phyloP scores from a whole-genome alignment of 2,797 vertebrate genomes.

The Bryconaethiops microstoma region DNA sequence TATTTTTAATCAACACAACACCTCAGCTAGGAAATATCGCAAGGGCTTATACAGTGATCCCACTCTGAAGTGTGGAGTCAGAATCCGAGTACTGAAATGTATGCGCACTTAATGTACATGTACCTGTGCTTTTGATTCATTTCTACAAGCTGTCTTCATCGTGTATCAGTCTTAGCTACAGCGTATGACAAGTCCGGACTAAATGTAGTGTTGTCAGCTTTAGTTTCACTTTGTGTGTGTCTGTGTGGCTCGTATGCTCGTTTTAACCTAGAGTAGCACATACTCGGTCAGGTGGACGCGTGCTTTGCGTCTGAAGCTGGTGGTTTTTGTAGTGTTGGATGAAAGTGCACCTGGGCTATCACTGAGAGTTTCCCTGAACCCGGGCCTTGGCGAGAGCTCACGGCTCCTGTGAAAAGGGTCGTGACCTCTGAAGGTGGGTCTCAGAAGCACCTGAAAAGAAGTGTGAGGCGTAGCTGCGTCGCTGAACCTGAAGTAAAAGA shows the following conservation, averaged over 20 bases:
- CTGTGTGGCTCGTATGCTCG: conserved; percentile 5
- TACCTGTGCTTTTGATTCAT: conserved; percentile 1
- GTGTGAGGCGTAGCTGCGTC: conserved; percentile 58
- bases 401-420: conserved; percentile 45
- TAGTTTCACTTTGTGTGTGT: neutral
- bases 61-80: neutral
- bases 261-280: conserved; percentile 11
- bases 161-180: neutral
- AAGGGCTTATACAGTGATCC: neutral
- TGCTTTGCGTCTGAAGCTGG: conserved; percentile 48
- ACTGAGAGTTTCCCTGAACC: conserved; percentile 65
- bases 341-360: conserved; percentile 44
- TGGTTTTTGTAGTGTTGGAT: conserved; percentile 38
- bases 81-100: neutral
- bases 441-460: conserved; percentile 68
- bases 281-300: conserved; percentile 19
- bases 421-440: conserved; percentile 55
- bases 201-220: neutral
- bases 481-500: conserved; percentile 56
- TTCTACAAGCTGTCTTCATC: neutral
- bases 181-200: neutral
- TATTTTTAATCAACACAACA: conserved; percentile 3
- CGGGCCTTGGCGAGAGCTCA: conserved; percentile 58
- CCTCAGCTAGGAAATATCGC: conserved; percentile 6
- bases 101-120: neutral